Conservation (phyloP, 2,888 invertebrate genomes). For the Athripsodes cinereus region DNA sequence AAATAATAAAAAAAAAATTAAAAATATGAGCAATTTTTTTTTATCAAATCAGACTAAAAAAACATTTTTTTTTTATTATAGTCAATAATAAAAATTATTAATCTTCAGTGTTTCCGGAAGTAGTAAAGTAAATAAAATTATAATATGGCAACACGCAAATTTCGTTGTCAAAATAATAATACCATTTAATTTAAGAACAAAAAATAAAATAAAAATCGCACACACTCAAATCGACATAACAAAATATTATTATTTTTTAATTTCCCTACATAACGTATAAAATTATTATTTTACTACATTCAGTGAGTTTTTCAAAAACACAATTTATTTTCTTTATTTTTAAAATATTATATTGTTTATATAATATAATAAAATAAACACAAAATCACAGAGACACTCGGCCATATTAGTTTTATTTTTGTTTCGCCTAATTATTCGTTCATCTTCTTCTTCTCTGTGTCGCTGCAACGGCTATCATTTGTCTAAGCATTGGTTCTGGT, state of each 20-base stretch:
- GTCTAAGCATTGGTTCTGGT: slow-evolving; percentile 83
- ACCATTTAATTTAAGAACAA: not conserved
- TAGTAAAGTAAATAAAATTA: not conserved
- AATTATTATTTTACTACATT: not conserved
- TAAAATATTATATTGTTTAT: not conserved
- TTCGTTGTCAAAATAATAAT: not conserved
- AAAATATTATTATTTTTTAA: not conserved
- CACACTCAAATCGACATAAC: not conserved
- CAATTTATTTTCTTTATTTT: not conserved
- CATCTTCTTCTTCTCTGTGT: slow-evolving; percentile 70
- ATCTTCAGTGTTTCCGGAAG: not conserved
- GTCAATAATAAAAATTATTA: not conserved
- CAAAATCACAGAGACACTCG: slow-evolving; percentile 25
- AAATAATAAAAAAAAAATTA: not conserved
- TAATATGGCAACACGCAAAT: not conserved
- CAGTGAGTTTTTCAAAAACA: not conserved
- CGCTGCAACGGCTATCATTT: slow-evolving; percentile 82
- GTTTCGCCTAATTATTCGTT: slow-evolving; percentile 29
- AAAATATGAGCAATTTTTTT: not conserved
- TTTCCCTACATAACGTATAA: not conserved
- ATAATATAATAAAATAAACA: slow-evolving; percentile 16
- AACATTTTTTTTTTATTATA: not conserved
- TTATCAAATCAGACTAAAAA: not conserved
- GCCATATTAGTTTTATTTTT: too few relatives aligned
- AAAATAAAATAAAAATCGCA: not conserved